Base-by-base conservation (phyloP, 92 coral and sea anemone genomes). In the Anthopleura xanthogrammica region DNA sequence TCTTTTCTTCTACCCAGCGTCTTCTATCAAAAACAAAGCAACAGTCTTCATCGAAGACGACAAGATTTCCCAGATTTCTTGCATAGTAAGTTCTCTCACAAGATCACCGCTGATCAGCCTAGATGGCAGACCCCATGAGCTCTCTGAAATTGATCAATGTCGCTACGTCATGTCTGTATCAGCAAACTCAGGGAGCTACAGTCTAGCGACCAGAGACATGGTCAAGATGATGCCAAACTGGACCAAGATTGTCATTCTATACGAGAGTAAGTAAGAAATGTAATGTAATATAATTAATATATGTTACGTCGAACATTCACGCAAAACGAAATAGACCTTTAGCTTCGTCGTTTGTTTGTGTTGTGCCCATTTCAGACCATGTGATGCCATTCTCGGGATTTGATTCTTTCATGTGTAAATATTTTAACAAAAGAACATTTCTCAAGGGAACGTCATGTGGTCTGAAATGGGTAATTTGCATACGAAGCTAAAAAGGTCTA, bases 21-120 rank as follows among this genome's bases (percentile, higher is more conserved):
- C 39, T 13, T 41, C 75, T 17, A 62, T 80, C 3, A 80, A 64
- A 46, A 42, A 64, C 40, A 80, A 80, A 62, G 29, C 23, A 3
- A 66, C 71, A 20, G 75, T 80, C n/a, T 80, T 80, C 57, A 64
- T 80, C 7, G 75, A 80, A 46, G 75, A 80, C 40, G 22, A 43
- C 14, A 16, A 43, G 20, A 54, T 64, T 54, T 41, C 40, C 22
- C 75, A 62, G 12, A 62, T 41, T 6, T 80, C 83, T 19, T 80
- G 83, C 75, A 80, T 80, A 64, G 41, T 80, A 52, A 80, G 83
- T 36, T 17, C 75, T 39, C 42, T 80, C 29, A 80, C 83, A 17
- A 39, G 75, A 42, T 60, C 57, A 43, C 83, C 75, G 56, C 76
- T 80, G 83, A 19, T 80, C 75, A 62, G 72, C 52, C 43, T 80